Conservation (phyloP, 64 coral and sea anemone species). For the Actinia equina region DNA sequence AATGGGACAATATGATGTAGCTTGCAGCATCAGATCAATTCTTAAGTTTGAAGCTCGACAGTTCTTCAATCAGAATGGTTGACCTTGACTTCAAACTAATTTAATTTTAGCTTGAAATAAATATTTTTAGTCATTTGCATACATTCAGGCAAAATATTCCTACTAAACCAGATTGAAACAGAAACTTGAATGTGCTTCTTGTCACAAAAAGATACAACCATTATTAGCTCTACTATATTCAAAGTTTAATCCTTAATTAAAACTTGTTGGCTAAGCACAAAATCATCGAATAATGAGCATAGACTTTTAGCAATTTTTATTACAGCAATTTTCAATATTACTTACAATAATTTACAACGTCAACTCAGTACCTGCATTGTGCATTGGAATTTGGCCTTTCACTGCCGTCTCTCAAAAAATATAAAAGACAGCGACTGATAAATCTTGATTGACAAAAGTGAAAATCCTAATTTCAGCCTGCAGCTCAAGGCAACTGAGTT, state of each 20-base stretch:
- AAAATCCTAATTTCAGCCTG: too few relatives aligned
- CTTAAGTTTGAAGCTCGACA: not conserved
- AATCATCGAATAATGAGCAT: not conserved
- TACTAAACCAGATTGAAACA: conserved; percentile 1
- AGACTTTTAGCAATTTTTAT: too few relatives aligned
- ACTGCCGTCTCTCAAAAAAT: too few relatives aligned
- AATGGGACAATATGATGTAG: not conserved
- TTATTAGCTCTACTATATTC: not conserved
- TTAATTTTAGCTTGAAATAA: not conserved
- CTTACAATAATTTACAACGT: too few relatives aligned
- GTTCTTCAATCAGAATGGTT: not conserved
- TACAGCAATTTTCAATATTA: too few relatives aligned
- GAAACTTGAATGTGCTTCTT: conserved; percentile 6
- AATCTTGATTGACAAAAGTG: too few relatives aligned
- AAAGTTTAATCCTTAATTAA: not conserved
- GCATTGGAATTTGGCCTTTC: too few relatives aligned
- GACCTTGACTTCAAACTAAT: not conserved
- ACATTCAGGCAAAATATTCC: not conserved
- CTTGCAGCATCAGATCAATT: not conserved
- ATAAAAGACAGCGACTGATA: too few relatives aligned
- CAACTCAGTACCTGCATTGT: too few relatives aligned
- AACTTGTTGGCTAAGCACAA: not conserved
- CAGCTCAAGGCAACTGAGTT: not conserved
- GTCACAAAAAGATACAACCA: not conserved
- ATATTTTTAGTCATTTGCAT: not conserved